Evolutionary conservation across 37 sponge, comb jelly and placozoan genomes (phyloP), one percentile per base, ranked within the genome.

Genomic region (Lycopodina hypogea): DNA sequence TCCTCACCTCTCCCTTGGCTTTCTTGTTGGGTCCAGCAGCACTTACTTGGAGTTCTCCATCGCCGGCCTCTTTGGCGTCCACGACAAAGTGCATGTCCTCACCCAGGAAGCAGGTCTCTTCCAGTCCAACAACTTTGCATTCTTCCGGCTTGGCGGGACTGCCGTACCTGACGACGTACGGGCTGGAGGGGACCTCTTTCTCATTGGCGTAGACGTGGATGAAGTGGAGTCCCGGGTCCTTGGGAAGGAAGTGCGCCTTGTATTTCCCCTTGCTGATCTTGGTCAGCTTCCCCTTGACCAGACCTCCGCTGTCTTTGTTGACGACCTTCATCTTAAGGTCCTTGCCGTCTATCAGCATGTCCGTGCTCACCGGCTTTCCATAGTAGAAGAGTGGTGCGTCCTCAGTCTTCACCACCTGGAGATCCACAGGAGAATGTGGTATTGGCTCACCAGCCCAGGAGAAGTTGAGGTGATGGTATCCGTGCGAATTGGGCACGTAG

Each of bases 121-220:
- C 67, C 14, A 80, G 18, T 7, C 59, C 59, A 19, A 38, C 17
- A 39, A 89, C 76, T 38, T 60, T 77, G 29, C 79, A 80, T 21
- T 56, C 70, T 65, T 64, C 72, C 42, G 93, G 92, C 42, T 65
- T 78, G 22, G 89, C 78, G 0, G 88, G 92, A 7, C 42, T n/a
- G 24, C 63, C 56, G n/a, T 84, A 84, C 53, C 80, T 71, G 3
- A 94, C 57, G 52, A 83, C 69, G 38, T 84, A 78, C 2, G 95
- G 95, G 68, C 89, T 87, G 19, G 75, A 75, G 3, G 71, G 26
- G 7, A 90, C 42, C 45, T 94, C 86, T 42, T 72, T 72, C 36
- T 82, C 84, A 0, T 85, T 74, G 18, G 3, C 69, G 29, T 55
- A 78, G 11, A 90, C 42, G 39, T 82, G 82, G 23, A 90, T 40